phyloP scores from a whole-genome alignment of 2,113 vertebrate species.

The Colinus virginianus region DNA sequence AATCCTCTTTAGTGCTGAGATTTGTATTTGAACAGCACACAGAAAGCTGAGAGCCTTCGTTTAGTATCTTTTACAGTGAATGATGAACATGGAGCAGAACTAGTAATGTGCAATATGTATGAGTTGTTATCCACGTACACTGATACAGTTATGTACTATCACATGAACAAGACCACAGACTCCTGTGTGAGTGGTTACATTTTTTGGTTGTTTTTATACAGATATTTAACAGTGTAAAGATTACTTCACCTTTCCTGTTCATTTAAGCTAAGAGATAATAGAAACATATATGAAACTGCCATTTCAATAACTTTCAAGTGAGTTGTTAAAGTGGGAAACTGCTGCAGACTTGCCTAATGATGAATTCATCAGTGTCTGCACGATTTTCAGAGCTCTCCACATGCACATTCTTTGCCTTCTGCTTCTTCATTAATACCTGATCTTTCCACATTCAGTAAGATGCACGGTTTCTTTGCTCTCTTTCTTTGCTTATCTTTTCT shows the following conservation, averaged over 20 bases:
- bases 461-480: neutral
- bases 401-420: fast-evolving
- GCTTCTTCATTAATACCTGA: neutral
- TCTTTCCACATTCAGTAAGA: neutral
- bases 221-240: neutral
- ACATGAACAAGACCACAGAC: neutral
- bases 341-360: neutral
- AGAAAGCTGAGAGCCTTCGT: neutral
- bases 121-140: neutral
- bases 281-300: neutral
- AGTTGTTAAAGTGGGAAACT: neutral
- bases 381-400: neutral
- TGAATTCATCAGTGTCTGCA: neutral
- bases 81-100: neutral
- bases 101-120: neutral
- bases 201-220: neutral
- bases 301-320: neutral
- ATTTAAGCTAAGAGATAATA: neutral
- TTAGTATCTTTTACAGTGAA: neutral
- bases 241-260: neutral
- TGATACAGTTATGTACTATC: neutral
- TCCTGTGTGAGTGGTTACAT: neutral
- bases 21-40: neutral
- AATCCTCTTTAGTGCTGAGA: neutral
- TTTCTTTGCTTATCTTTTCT: neutral